Conservation (phyloP, 1,140 invertebrate species). For the Hycleus phaleratus region DNA sequence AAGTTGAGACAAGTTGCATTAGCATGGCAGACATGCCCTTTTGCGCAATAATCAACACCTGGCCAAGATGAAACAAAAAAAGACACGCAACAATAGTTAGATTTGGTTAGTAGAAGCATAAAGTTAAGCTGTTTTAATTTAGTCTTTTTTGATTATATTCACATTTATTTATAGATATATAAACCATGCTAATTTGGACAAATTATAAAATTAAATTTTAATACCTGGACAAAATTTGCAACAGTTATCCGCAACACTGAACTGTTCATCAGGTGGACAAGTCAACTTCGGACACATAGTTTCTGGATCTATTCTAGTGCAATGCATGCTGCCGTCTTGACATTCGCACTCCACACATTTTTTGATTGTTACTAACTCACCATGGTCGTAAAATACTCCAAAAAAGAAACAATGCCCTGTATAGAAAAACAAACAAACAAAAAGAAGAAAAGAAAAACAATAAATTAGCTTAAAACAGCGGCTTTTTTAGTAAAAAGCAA, state of each 20-base stretch:
- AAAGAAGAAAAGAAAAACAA: constrained; percentile 4
- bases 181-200: constrained; percentile 7
- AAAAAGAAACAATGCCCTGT: constrained; percentile 71
- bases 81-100: constrained; percentile 15
- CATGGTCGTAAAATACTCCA: constrained; percentile 74
- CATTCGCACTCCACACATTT: constrained; percentile 70
- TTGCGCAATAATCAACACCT: constrained; percentile 84
- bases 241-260: constrained; percentile 75
- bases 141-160: constrained; percentile 1
- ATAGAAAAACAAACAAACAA: constrained; percentile 28
- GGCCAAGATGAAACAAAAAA: constrained; percentile 24
- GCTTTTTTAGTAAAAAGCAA: too few relatives aligned
- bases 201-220: background rate
- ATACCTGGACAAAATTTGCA: constrained; percentile 86
- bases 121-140: constrained; percentile 2
- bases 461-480: too few relatives aligned
- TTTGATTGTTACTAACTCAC: constrained; percentile 62
- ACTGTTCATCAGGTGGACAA: constrained; percentile 70
- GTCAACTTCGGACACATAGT: constrained; percentile 68
- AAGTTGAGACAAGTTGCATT: constrained; percentile 81
- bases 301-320: constrained; percentile 63
- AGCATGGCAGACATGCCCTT: constrained; percentile 72
- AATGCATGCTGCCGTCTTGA: constrained; percentile 72
- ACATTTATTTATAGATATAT: constrained; percentile 1
- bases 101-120: constrained; percentile 21